Evolutionary conservation across 2,113 vertebrate species (phyloP), one percentile per base, ranked within the genome.

Genomic region (Heptranchias perlo): DNA sequence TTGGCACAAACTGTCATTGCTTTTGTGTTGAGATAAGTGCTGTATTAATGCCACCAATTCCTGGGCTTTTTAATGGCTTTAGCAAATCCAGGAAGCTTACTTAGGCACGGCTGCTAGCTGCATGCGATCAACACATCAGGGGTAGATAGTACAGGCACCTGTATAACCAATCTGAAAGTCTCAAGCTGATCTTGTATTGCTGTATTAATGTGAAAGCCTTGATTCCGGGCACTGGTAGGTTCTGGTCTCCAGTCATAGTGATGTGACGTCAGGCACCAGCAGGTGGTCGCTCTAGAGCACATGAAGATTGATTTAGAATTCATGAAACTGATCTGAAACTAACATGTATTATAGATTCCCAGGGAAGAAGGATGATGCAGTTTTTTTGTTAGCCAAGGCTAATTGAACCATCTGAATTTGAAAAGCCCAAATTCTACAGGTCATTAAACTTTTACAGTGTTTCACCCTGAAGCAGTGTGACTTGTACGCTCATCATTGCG

Each of bases 401-500:
- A 93, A 93, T 62, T 93, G 89, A 93, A 93, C 58, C 18, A n/a
- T 93, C 89, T 93, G 58, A 39, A 64, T 62, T 39, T 39, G 16
- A 21, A 39, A 93, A 62, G 54, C 10, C 54, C n/a, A 62, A 93
- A 93, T 93, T 93, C 89, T 28, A 61, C 58, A 62, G 89, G 35
- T 39, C 89, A 93, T 93, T 93, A 62, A 93, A 93, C 54, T 64
- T 62, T 93, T 93, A 93, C 58, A 93, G 54, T 5, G 52, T 39
- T 91, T 93, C 89, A 62, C 89, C 89, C 64, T 93, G 89, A 93
- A 62, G 89, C 89, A 62, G 21, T 93, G 35, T 62, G 35, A 62
- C 35, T 93, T 16, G n/a, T 5, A 18, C 87, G n/a, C 87, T 92
- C 87, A 87, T 87, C 84, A n/a, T 61, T 93, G 58, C 16, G 64